Evolutionary conservation across 2,888 invertebrate species (phyloP), one percentile per base, ranked within the genome.

Genomic region (Tenthredo notha): DNA sequence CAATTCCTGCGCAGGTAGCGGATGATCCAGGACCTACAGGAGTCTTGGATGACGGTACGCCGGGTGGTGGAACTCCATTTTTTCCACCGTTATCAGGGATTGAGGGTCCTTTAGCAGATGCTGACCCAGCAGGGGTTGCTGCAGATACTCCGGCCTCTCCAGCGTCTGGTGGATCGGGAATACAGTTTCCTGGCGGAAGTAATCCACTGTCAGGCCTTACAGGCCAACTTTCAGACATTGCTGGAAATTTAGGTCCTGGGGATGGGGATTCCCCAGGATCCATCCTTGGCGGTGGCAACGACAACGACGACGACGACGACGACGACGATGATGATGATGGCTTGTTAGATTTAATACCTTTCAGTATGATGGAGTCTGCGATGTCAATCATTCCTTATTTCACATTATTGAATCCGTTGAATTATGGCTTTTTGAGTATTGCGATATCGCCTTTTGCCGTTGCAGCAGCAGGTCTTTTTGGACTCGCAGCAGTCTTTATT

Each of bases 401-500:
- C 85, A 94, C 95, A 0, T 93, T 95, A 1, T 90, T 96, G 0
- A 96, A 95, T 91, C 96, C 96, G 0, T 92, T 96, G 9, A 94
- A 95, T 89, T 94, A 95, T 86, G 94, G 95, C 0, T 92, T 96
- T 54, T 94, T 95, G 91, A 95, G 96, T 84, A 88, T 96, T 89
- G 92, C 95, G 82, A 93, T 96, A 74, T 95, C 96, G 0, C 97
- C 97, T 0, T 92, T 96, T 75, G 95, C 95, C 0, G 93, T 96
- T 82, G 93, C 96, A 61, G 94, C 96, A 78, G 95, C 95, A 0
- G 95, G 96, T 0, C 94, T 95, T 0, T 95, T 96, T 18, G 95
- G 96, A 0, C 91, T 96, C 21, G 94, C 95, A 0, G 94, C 96
- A 0, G 94, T 96, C 72, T 92, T 96, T 86, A 95, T 96, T 85